A percentile compares a stretch with the other conserved stretches of the same genome.
phyloP scores from a whole-genome alignment of 2,797 vertebrate species.

The Peromyscus eremicus region DNA sequence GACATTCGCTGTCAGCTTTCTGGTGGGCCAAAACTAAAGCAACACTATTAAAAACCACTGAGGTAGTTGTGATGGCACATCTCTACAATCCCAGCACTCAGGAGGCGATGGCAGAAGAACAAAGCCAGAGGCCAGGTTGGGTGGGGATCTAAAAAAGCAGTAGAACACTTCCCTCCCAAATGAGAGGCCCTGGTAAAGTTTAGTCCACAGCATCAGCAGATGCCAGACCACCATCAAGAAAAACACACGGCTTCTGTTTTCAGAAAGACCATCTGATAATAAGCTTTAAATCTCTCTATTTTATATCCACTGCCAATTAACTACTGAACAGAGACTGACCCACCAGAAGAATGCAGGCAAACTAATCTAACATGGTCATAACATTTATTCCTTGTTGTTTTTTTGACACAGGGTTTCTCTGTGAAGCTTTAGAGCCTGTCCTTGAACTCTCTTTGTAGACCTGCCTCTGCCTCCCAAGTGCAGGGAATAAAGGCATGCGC shows the following conservation, averaged over 20 bases:
- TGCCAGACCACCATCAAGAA: neutral
- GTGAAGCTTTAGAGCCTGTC: too few species aligned
- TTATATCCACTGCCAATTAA: neutral
- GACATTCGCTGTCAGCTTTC: neutral
- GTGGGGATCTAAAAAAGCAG: neutral
- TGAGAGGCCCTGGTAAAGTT: neutral
- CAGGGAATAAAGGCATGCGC: too few species aligned
- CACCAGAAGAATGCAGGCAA: neutral
- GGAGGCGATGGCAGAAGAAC: neutral
- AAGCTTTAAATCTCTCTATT: neutral
- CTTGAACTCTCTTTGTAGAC: too few species aligned
- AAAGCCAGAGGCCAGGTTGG: neutral
- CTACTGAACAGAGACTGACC: neutral
- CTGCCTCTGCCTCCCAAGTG: too few species aligned
- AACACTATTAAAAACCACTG: neutral
- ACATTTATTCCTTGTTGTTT: too few species aligned
- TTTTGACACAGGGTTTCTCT: too few species aligned
- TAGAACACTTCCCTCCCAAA: neutral
- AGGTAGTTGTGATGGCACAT: neutral
- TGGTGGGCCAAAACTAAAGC: neutral
- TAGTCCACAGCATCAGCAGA: neutral
- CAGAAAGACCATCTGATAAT: neutral
- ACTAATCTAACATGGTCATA: neutral
- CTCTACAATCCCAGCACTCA: neutral
- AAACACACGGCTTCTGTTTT: neutral